These are phyloP conservation scores for Agonopterix arenella DNA, from an alignment of 2,888 invertebrate species.

Conservation along the genomic window DNA sequence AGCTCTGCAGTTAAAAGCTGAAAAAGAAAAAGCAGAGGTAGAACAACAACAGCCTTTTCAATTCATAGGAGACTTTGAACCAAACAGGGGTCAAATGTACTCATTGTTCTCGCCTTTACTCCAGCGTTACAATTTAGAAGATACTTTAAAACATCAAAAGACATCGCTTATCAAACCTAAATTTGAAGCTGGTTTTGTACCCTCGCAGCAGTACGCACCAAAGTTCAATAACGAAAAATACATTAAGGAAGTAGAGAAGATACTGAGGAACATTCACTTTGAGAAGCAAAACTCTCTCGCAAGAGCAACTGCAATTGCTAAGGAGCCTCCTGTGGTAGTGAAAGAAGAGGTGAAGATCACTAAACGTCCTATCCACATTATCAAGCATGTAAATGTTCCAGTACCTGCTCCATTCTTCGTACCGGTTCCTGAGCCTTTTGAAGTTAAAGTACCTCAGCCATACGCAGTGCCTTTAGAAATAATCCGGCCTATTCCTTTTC, in stretches of 20 bases:
- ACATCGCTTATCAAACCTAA: not conserved
- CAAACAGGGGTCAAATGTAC: not conserved
- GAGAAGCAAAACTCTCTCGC: conserved; percentile 38
- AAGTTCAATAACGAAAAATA: conserved; percentile 40
- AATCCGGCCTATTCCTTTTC: conserved; percentile 25
- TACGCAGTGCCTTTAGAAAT: conserved; percentile 33
- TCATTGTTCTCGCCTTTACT: not conserved
- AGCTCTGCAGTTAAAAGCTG: not conserved
- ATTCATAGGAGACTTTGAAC: not conserved
- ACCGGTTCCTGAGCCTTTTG: conserved; percentile 34
- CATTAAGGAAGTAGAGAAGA: conserved; percentile 36
- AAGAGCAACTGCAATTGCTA: conserved; percentile 35
- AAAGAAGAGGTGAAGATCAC: conserved; percentile 31
- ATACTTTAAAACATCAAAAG: conserved; percentile 3
- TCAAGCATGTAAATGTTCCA: conserved; percentile 26
- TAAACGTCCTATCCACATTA: conserved; percentile 27
- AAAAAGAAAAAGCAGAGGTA: not conserved
- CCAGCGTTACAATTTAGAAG: conserved; percentile 1
- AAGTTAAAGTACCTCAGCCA: conserved; percentile 29
- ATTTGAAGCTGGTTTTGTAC: conserved; percentile 13
- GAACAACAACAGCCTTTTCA: no score
- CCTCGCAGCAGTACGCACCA: conserved; percentile 31
- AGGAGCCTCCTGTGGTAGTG: conserved; percentile 26
- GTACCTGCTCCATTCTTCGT: conserved; percentile 28
- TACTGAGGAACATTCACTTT: conserved; percentile 24